Evolutionary conservation across 1,140 invertebrate genomes (phyloP), one percentile per base, ranked within the genome.

Genomic region (Portunus trituberculatus): DNA sequence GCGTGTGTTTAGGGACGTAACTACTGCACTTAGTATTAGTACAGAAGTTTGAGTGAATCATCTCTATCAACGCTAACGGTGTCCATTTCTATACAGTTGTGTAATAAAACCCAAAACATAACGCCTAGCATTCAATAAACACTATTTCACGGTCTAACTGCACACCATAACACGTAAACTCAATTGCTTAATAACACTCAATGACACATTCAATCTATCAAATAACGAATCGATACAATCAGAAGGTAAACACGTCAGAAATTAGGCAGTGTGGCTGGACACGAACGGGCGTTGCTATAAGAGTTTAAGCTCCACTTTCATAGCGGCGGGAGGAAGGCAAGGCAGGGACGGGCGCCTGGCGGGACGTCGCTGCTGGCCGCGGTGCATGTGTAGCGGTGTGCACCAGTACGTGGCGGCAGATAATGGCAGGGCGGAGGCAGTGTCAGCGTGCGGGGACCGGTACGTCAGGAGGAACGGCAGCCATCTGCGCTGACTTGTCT

Each of bases 401-500:
- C 67, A 76, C 67, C 67, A 76, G 67, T 76, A 76, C 67, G 67
- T 76, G 67, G 67, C 67, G 67, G 67, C 67, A 76, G 67, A 76
- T 76, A 76, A 76, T 76, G 67, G 67, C 67, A 76, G 67, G 67
- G 20, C 67, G 20, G 67, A n/a, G 67, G 20, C 20, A 20, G 67
- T n/a, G 67, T 25, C 67, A 76, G 67, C 67, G 67, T 76, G 67
- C 20, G 67, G 67, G 20, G 67, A n/a, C 20, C 67, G 67, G 67
- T 25, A 20, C 6, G n/a, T 25, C 20, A n/a, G 67, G 67, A 25
- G 67, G 25, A 76, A 0, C 67, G 20, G 67, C 67, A 76, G 67
- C 67, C 67, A 76, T 76, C 67, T 76, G 67, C n/a, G 67, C n/a
- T n/a, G 67, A 76, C 67, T 76, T 76, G 67, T 76, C 67, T 76